A percentile compares a stretch with the other conserved stretches of the same genome.
These are phyloP conservation scores for Phocoena sinus DNA, from an alignment of 2,113 vertebrate genomes.

Conservation along the genomic window DNA sequence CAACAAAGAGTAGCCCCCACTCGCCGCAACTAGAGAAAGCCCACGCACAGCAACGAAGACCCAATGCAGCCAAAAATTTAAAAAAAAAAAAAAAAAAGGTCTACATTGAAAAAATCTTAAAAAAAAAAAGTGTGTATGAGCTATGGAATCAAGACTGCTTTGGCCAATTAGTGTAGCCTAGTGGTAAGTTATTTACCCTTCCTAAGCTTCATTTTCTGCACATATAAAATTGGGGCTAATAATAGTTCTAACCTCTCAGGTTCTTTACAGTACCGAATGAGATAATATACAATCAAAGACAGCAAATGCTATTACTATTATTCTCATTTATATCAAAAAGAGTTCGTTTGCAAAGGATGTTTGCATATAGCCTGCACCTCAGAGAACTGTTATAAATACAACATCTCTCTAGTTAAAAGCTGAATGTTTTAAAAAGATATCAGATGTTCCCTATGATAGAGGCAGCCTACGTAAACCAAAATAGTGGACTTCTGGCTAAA, in stretches of 20 bases:
- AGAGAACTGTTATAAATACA: not conserved
- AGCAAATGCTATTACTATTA: not conserved
- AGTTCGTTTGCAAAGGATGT: not conserved
- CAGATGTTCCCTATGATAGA: not conserved
- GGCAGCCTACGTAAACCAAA: not conserved
- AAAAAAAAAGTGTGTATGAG: not conserved
- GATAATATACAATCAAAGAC: not conserved
- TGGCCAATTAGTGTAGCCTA: not conserved
- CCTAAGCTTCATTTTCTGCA: not conserved
- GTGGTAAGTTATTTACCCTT: not conserved
- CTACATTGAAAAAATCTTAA: too few species aligned
- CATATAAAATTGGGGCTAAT: not conserved
- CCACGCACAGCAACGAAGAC: too few species aligned
- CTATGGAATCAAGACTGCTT: not conserved
- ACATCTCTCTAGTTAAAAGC: not conserved
- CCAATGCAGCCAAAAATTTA: too few species aligned
- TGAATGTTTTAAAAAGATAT: not conserved
- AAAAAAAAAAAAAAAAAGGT: too few species aligned
- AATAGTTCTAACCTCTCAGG: not conserved
- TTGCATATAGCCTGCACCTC: not conserved
- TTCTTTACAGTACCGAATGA: not conserved
- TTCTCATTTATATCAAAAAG: not conserved
- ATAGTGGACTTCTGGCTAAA: not conserved
- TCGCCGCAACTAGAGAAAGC: too few species aligned
- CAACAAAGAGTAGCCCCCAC: too few species aligned